Conservation (phyloP, 2,113 vertebrate species). For the Condylura cristata region DNA sequence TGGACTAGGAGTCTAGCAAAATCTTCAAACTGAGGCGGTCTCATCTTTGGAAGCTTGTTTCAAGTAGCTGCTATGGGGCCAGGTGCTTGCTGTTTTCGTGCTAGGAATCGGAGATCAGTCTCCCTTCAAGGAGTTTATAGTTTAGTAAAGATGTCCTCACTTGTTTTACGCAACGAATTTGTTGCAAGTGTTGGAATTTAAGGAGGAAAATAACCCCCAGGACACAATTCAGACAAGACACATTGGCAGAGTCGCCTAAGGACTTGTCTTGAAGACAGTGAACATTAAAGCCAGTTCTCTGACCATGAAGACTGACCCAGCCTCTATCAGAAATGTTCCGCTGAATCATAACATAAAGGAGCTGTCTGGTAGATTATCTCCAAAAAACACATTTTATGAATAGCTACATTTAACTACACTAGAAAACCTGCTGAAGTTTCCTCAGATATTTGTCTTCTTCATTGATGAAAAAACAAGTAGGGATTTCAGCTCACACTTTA, state of each 20-base stretch:
- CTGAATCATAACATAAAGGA: background rate
- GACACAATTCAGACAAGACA: background rate
- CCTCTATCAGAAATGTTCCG: background rate
- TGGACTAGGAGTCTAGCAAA: background rate
- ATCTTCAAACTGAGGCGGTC: background rate
- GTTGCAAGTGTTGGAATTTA: background rate
- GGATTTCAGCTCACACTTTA: background rate
- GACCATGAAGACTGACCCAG: background rate
- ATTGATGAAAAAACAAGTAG: background rate
- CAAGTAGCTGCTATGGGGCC: background rate
- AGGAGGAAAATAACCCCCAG: background rate
- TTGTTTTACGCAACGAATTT: background rate
- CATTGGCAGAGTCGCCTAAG: background rate
- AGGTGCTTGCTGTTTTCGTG: background rate
- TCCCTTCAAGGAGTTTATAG: background rate
- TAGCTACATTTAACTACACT: background rate
- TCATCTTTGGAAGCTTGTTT: background rate
- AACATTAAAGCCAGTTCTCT: background rate
- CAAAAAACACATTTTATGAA: background rate
- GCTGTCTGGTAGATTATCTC: background rate
- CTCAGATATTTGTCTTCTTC: background rate
- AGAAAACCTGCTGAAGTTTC: background rate
- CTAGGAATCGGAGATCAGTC: background rate
- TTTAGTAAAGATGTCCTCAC: background rate
- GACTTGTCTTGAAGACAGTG: background rate